A percentile compares a stretch with the other conserved stretches of the same genome.
Conservation (phyloP, 2,113 vertebrate species). For the Peromyscus polionotus region DNA sequence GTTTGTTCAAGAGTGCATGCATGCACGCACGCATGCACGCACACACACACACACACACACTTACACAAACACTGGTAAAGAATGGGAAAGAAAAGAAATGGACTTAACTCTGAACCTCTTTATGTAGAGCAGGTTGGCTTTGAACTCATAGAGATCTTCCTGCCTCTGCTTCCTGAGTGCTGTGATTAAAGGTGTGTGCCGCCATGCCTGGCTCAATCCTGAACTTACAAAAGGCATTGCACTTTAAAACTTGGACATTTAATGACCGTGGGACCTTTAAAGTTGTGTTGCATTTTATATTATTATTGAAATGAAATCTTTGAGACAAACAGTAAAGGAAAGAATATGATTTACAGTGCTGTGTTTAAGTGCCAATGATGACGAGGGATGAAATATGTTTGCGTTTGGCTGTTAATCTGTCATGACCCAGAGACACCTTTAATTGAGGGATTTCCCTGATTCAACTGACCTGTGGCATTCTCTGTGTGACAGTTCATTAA, state of each 20-base stretch:
- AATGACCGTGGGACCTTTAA: neutral
- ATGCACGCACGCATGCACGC: too few relatives aligned
- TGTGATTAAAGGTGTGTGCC: neutral
- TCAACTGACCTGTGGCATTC: neutral
- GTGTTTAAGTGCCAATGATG: neutral
- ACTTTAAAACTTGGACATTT: neutral
- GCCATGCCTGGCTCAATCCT: neutral
- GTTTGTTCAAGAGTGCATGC: too few relatives aligned
- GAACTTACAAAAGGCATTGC: neutral
- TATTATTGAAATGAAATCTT: too few relatives aligned
- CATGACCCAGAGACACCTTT: neutral
- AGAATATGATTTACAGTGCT: neutral
- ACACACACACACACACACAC: neutral
- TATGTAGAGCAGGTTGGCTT: neutral
- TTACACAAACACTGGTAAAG: neutral
- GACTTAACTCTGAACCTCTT: neutral
- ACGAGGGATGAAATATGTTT: neutral
- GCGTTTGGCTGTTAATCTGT: neutral
- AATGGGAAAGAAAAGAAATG: neutral
- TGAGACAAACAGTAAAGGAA: neutral
- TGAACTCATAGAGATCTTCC: neutral
- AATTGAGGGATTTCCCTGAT: neutral
- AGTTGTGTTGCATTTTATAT: neutral
- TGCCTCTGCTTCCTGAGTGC: neutral
- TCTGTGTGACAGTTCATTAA: neutral